These are phyloP conservation scores for Ditula angustiorana DNA, from an alignment of 2,888 invertebrate genomes.

Conservation along the genomic window DNA sequence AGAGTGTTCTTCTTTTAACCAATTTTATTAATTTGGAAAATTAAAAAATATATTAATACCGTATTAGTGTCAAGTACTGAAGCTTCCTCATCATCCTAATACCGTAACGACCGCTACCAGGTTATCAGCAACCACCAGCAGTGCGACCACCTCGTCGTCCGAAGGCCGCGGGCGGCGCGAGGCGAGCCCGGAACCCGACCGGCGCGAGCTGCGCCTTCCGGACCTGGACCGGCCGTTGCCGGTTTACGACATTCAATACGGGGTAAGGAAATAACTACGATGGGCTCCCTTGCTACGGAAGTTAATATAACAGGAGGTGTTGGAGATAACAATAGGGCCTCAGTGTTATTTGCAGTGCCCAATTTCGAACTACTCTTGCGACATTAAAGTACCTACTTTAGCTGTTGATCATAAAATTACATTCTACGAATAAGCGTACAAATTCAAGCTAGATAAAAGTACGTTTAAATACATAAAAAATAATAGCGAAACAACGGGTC, in stretches of 20 bases:
- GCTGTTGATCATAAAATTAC: too few relatives aligned
- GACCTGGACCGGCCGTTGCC: constrained; percentile 75
- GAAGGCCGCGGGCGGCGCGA: constrained; percentile 85
- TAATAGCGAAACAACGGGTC: neutral
- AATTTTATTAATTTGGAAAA: too few relatives aligned
- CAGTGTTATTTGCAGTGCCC: neutral
- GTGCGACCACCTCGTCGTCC: constrained; percentile 86
- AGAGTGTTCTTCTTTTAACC: too few relatives aligned
- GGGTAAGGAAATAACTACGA: constrained; percentile 61
- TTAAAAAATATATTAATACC: too few relatives aligned
- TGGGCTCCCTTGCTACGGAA: constrained; percentile 13
- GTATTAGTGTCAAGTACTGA: too few relatives aligned
- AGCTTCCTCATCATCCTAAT: too few relatives aligned
- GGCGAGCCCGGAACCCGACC: constrained; percentile 75
- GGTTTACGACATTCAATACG: constrained; percentile 81
- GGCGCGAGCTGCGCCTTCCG: constrained; percentile 70
- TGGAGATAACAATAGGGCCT: neutral
- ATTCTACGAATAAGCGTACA: too few relatives aligned
- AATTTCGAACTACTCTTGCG: neutral
- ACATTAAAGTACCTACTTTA: too few relatives aligned
- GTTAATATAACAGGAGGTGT: neutral
- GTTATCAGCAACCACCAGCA: constrained; percentile 79
- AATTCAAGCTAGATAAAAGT: too few relatives aligned
- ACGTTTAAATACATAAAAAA: neutral
- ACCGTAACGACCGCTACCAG: constrained; percentile 42